Base-by-base conservation (phyloP, 2,888 invertebrate genomes). In the Agrochola macilenta region DNA sequence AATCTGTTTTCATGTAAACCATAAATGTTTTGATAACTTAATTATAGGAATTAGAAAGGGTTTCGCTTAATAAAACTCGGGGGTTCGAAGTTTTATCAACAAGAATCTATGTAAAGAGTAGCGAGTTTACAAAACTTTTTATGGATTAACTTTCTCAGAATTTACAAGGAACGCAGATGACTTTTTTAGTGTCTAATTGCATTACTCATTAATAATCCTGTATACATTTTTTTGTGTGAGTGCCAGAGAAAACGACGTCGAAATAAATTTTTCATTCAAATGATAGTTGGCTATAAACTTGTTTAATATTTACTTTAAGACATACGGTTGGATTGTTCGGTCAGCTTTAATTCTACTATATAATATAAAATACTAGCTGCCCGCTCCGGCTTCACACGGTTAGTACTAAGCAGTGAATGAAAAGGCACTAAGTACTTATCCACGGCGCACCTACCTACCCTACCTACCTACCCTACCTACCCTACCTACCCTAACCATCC, bases 61-160 rank as follows among this genome's bases (percentile, higher is more conserved):
- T 85, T 81, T 79, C 83, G 84, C 87, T 85, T 84, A 81, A 87
- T 82, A 87, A 83, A 86, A 85, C 82, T 81, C 71, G 39, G 23
- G 12, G 9, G 39, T 30, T 66, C 60, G 69, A 87, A 80, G 49
- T 79, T 82, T 39, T 61, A 79, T 80, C 81, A 64, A 79, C 76
- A 79, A 70, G 71, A 76, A 79, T 75, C 65, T 65, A 76, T 61
- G 57, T 64, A 57, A 63, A 70, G 74, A 73, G 69, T 78, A 77
- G 64, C 12, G 30, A 81, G 79, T 63, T 81, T 39, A 72, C 60
- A 20, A 63, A 86, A 76, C 78, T 84, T 86, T 87, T 88, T 84
- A 83, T 84, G 80, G 63, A 65, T 52, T 35, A 87, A 88, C 75
- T 85, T 88, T 65, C 52, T 35, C 54, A 39, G 66, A 64, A 71